Percentiles rank a stretch among this genome's conserved stretches.
phyloP scores from a whole-genome alignment of 2,113 vertebrate species.

The Nothobranchius kuhntae region DNA sequence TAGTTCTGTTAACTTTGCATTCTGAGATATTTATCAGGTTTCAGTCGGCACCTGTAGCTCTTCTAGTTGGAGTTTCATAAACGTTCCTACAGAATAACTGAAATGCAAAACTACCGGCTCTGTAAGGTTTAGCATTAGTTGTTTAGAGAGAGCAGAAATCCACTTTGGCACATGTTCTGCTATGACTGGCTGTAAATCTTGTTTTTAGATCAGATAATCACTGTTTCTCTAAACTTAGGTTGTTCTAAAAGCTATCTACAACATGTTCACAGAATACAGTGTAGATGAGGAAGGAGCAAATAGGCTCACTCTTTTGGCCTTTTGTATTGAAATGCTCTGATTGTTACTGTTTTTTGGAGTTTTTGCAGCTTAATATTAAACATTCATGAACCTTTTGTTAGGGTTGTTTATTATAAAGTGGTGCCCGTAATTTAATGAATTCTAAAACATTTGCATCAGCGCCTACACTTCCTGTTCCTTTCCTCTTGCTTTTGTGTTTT shows the following conservation, averaged over 20 bases:
- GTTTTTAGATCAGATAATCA: too few species aligned
- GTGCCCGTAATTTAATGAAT: neutral
- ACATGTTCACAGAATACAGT: neutral
- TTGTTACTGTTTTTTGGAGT: neutral
- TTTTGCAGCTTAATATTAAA: neutral
- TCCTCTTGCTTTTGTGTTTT: conserved; percentile 10
- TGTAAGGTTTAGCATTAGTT: neutral
- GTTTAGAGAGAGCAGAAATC: neutral
- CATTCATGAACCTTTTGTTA: neutral
- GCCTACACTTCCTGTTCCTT: conserved; percentile 13
- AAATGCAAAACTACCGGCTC: too few species aligned
- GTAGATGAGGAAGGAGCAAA: too few species aligned
- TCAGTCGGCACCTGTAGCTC: too few species aligned
- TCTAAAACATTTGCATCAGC: conserved; percentile 25
- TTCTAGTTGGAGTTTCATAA: too few species aligned
- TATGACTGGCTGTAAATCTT: too few species aligned
- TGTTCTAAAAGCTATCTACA: neutral
- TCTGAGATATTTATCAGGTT: too few species aligned
- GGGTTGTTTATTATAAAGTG: neutral
- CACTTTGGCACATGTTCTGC: too few species aligned
- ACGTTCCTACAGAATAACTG: too few species aligned
- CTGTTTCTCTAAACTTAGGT: neutral
- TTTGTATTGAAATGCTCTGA: too few species aligned
- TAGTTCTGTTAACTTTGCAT: too few species aligned
- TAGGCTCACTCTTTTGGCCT: too few species aligned